Conservation (phyloP, 2,113 vertebrate species). For the Falcunculus frontatus region DNA sequence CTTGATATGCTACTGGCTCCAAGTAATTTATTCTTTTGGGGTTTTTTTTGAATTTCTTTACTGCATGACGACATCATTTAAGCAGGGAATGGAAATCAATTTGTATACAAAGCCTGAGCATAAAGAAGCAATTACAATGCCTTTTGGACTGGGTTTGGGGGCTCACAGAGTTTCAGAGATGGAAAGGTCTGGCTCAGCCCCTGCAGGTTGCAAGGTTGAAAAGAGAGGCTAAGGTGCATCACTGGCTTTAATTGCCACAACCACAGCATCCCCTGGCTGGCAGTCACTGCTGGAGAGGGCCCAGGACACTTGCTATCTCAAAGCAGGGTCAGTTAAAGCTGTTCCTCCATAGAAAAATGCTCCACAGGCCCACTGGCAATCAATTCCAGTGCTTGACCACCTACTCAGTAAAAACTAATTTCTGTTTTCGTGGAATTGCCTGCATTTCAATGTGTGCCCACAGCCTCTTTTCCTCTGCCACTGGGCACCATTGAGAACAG, state of each 20-base stretch:
- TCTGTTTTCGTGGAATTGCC: not conserved
- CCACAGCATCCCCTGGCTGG: not conserved
- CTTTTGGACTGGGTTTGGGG: not conserved
- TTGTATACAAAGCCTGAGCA: not conserved
- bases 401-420: not conserved
- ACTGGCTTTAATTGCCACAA: not conserved
- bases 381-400: not conserved
- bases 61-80: not conserved
- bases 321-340: not conserved
- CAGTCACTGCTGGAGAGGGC: not conserved
- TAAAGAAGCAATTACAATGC: not conserved
- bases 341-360: not conserved
- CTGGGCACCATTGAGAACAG: not conserved
- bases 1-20: not conserved
- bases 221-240: not conserved
- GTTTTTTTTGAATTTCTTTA: not conserved
- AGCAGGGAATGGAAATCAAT: not conserved
- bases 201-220: not conserved
- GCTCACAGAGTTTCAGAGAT: not conserved
- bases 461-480: not conserved
- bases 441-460: not conserved
- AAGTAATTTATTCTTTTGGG: not conserved
- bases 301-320: not conserved
- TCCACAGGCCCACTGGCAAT: not conserved
- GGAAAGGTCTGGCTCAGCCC: not conserved